phyloP scores from a whole-genome alignment of 2,113 vertebrate genomes.

The Erpornis zantholeuca region DNA sequence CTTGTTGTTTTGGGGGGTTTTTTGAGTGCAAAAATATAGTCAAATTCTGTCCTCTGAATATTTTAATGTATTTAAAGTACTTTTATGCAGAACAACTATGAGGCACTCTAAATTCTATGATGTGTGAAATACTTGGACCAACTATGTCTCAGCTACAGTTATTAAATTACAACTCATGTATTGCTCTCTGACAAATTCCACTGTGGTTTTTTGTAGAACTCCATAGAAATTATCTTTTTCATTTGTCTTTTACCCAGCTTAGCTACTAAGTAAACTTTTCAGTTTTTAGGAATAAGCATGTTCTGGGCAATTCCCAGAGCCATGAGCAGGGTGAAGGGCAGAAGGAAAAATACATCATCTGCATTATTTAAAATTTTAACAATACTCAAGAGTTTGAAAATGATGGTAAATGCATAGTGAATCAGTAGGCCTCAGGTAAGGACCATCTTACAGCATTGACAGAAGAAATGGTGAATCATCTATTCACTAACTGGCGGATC shows the following conservation, averaged over 20 bases:
- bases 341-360: not conserved
- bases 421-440: not conserved
- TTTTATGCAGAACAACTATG: not conserved
- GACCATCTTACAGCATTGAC: not conserved
- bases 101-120: not conserved
- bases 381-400: not conserved
- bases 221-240: not conserved
- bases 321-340: not conserved
- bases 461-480: not conserved
- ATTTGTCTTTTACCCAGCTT: not conserved
- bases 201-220: not conserved
- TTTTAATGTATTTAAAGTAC: not conserved
- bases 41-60: not conserved
- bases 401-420: not conserved
- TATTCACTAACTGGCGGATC: not conserved
- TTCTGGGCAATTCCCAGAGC: not conserved
- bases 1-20: too few species aligned
- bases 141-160: not conserved
- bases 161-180: not conserved
- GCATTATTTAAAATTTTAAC: not conserved
- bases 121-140: not conserved
- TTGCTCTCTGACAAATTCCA: not conserved
- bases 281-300: not conserved
- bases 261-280: not conserved
- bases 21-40: not conserved